phyloP scores from a whole-genome alignment of 2,888 invertebrate genomes.

The Catocala sponsa region DNA sequence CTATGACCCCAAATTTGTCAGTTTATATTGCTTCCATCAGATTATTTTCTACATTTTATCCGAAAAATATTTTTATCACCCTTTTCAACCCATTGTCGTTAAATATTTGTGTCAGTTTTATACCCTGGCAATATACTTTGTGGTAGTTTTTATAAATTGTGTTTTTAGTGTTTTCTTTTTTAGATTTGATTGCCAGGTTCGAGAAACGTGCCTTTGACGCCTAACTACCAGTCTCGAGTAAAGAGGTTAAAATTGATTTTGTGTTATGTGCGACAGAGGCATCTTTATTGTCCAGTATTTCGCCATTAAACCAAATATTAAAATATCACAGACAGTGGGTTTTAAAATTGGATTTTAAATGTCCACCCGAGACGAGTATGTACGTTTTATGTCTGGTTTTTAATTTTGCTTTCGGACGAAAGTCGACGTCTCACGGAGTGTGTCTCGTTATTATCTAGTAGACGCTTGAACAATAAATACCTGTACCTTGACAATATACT shows the following conservation, averaged over 20 bases:
- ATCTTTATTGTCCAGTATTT: constrained; percentile 52
- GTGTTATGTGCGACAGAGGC: constrained; percentile 27
- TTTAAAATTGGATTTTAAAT: constrained; percentile 57
- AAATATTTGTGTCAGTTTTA: constrained; percentile 20
- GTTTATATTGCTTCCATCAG: constrained; percentile 44
- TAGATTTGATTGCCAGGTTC: constrained; percentile 19
- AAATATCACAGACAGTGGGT: constrained; percentile 75
- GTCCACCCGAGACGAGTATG: constrained; percentile 64
- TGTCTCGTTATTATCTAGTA: constrained; percentile 81
- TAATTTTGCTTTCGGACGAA: constrained; percentile 72
- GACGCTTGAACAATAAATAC: constrained; percentile 87
- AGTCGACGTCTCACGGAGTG: constrained; percentile 68
- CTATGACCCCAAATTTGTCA: constrained; percentile 47
- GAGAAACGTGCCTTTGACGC: constrained; percentile 1
- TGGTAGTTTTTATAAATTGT: constrained; percentile 20
- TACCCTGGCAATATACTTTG: constrained; percentile 19
- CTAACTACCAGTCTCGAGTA: background rate
- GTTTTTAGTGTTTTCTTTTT: constrained; percentile 23
- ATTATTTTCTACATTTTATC: constrained; percentile 39
- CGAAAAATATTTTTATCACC: constrained; percentile 37
- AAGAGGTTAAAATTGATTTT: background rate
- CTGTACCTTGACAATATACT: constrained; percentile 77
- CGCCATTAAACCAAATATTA: constrained; percentile 65
- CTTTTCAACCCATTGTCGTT: constrained; percentile 49
- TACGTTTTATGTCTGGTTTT: constrained; percentile 68